These are phyloP conservation scores for Amazona ochrocephala DNA, from an alignment of 2,797 vertebrate species.

Conservation along the genomic window DNA sequence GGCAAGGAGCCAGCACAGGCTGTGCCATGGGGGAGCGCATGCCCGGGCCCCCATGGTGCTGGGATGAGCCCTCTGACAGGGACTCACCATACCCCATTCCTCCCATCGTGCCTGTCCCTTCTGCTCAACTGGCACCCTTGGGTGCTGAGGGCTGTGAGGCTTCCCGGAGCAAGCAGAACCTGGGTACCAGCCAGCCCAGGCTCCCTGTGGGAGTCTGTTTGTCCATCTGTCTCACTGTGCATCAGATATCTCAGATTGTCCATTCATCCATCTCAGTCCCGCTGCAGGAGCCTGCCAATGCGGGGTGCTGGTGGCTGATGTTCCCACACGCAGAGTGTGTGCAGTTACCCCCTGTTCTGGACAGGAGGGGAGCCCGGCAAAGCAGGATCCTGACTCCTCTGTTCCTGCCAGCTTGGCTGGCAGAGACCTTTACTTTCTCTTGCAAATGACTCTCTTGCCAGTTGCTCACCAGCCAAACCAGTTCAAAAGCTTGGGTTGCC, in stretches of 20 bases:
- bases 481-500: not conserved
- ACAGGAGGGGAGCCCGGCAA: not conserved
- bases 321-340: not conserved
- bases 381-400: not conserved
- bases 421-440: not conserved
- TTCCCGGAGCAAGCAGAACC: not conserved
- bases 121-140: not conserved
- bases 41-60: accelerated
- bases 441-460: not conserved
- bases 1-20: not conserved
- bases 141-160: not conserved
- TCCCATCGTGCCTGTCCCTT: not conserved
- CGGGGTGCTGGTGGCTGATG: not conserved
- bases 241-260: not conserved
- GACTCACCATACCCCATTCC: not conserved
- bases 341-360: not conserved
- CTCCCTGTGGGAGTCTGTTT: not conserved
- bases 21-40: not conserved
- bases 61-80: not conserved
- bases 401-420: not conserved
- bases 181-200: not conserved
- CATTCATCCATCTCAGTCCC: accelerated
- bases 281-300: not conserved
- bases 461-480: not conserved
- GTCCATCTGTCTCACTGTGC: not conserved